A percentile compares a stretch with the other conserved stretches of the same genome.
Evolutionary conservation across 2,888 invertebrate genomes (phyloP).

Genomic region (Thysanoteuthis rhombus): DNA sequence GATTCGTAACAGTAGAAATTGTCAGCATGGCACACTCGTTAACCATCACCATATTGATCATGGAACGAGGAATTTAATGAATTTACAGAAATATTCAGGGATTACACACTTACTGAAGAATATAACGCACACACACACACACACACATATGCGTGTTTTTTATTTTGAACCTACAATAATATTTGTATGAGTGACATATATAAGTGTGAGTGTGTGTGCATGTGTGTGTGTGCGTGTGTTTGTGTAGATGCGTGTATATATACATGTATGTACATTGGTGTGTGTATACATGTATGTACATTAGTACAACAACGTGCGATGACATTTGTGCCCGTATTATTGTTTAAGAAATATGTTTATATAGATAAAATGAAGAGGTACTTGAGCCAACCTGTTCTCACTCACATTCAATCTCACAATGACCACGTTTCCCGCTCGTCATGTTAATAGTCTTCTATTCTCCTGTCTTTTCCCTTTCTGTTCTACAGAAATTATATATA

Average conservation of each 20-base stretch:
- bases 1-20: too few species aligned
- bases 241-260: too few species aligned
- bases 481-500: too few species aligned
- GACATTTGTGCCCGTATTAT: background rate
- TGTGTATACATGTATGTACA: background rate
- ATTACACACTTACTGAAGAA: too few species aligned
- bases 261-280: too few species aligned
- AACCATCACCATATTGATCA: too few species aligned
- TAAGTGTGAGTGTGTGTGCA: background rate
- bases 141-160: too few species aligned
- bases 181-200: background rate
- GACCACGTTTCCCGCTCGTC: background rate
- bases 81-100: too few species aligned
- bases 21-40: too few species aligned
- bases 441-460: background rate
- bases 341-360: background rate
- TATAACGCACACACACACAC: too few species aligned
- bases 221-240: background rate
- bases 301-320: background rate
- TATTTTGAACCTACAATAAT: background rate
- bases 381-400: background rate
- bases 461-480: background rate
- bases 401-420: background rate
- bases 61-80: too few species aligned
- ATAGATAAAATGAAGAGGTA: background rate